Evolutionary conservation across 2,113 vertebrate species (phyloP), one percentile per base, ranked within the genome.

Genomic region (Carassius carassius): DNA sequence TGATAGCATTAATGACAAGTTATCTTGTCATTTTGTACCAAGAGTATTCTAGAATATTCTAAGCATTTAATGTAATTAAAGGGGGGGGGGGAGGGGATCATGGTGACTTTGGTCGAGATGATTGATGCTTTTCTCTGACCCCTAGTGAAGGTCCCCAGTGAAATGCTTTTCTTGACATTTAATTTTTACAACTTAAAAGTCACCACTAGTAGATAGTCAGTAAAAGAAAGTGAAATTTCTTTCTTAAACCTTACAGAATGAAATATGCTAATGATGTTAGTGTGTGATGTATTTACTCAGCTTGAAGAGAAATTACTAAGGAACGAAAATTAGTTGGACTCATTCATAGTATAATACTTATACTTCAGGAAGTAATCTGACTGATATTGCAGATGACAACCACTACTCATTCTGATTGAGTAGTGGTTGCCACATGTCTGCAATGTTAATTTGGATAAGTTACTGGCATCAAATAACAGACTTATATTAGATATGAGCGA

Each of bases 231-330:
- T 16, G 3, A 2, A 2, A 74, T 44, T 58, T 29, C n/a, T 74
- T 32, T 78, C 5, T 37, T 32, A 14, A 62, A 58, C 23, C 5
- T 44, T 37, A 44, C 5, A 41, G 8, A 60, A 23, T 60, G 21
- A n/a, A 62, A 79, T 23, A 62, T 78, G 76, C 32, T 78, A 78
- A 78, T 62, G 21, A 17, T 6, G 21, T 79, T 17, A 23, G 77
- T 0, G 0, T 60, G 3, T 78, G 72, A 58, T 78, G 5, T 60
- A 16, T 79, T 37, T 79, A 21, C 19, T 79, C 19, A 23, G 2
- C 17, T 35, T 56, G 9, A 67, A 16, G 6, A 9, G 3, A 37
- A 78, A 56, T 6, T 32, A 11, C 49, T 17, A 11, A 10, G 8
- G 49, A 76, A 54, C 54, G 47, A 19, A 73, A 54, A 76, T 17